Evolutionary conservation across 2,113 vertebrate species (phyloP).

Genomic region (Silurus meridionalis): DNA sequence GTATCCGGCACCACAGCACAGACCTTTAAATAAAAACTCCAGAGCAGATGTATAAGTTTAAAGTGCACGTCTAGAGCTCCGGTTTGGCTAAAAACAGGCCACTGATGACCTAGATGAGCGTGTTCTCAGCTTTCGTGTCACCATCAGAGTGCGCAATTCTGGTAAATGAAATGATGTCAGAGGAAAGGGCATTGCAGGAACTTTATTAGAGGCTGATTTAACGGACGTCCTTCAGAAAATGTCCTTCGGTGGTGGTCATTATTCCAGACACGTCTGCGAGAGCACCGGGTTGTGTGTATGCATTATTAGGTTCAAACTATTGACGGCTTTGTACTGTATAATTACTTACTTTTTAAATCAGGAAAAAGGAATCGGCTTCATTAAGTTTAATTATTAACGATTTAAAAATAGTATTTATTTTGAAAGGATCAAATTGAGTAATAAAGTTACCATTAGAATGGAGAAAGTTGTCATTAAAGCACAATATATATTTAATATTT

Average conservation of each 20-base stretch:
- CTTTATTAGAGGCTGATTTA: not conserved
- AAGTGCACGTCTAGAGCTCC: slow-evolving; percentile 5
- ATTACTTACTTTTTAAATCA: no score
- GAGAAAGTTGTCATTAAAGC: no score
- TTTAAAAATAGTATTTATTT: not conserved
- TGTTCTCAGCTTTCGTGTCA: not conserved
- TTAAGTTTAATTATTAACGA: not conserved
- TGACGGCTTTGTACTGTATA: no score
- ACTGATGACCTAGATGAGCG: slow-evolving; percentile 15
- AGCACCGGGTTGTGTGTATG: not conserved
- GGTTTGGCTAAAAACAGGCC: slow-evolving; percentile 40
- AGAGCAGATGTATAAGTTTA: slow-evolving; percentile 30
- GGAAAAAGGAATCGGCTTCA: not conserved
- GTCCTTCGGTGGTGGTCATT: not conserved
- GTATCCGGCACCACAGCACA: slow-evolving; percentile 51
- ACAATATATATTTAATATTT: not conserved
- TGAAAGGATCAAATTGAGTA: not conserved
- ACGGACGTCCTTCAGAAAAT: not conserved
- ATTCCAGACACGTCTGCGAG: not conserved
- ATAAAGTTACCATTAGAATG: not conserved
- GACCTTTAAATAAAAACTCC: slow-evolving; percentile 57
- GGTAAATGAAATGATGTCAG: slow-evolving; percentile 8
- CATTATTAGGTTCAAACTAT: not conserved
- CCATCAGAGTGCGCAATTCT: not conserved
- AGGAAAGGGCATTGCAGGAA: not conserved